These are phyloP conservation scores for Hippocampus abdominalis DNA, from an alignment of 2,113 vertebrate genomes.

Conservation along the genomic window DNA sequence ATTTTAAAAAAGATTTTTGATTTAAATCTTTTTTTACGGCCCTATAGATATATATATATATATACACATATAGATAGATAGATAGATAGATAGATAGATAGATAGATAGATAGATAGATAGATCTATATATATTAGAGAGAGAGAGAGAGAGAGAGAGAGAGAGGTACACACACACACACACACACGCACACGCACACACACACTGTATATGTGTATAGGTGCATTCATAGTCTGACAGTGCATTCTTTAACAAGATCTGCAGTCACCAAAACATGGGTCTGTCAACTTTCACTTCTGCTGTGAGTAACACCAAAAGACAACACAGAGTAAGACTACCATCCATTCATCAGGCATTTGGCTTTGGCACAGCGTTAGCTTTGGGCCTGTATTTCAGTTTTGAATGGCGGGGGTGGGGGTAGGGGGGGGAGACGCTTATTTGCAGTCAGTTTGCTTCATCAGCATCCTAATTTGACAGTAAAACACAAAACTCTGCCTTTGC, in stretches of 20 bases:
- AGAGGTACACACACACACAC: too few relatives aligned
- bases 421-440: background rate
- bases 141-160: too few relatives aligned
- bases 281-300: slow-evolving; percentile 38
- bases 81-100: too few relatives aligned
- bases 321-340: background rate
- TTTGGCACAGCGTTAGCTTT: background rate
- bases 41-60: too few relatives aligned
- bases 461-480: slow-evolving; percentile 20
- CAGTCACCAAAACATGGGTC: background rate
- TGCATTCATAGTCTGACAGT: background rate
- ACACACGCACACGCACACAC: too few relatives aligned
- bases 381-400: slow-evolving; percentile 21
- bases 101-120: too few relatives aligned
- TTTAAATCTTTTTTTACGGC: too few relatives aligned
- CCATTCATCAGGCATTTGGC: background rate
- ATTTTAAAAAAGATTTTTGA: too few relatives aligned
- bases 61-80: too few relatives aligned
- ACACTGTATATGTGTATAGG: too few relatives aligned
- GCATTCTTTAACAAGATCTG: background rate
- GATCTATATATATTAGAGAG: too few relatives aligned
- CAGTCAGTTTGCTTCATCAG: slow-evolving; percentile 21
- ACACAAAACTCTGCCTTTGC: slow-evolving; percentile 19
- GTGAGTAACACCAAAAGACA: slow-evolving; percentile 39
- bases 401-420: slow-evolving; percentile 6